These are phyloP conservation scores for Xestia xanthographa DNA, from an alignment of 2,888 invertebrate species.

Conservation along the genomic window DNA sequence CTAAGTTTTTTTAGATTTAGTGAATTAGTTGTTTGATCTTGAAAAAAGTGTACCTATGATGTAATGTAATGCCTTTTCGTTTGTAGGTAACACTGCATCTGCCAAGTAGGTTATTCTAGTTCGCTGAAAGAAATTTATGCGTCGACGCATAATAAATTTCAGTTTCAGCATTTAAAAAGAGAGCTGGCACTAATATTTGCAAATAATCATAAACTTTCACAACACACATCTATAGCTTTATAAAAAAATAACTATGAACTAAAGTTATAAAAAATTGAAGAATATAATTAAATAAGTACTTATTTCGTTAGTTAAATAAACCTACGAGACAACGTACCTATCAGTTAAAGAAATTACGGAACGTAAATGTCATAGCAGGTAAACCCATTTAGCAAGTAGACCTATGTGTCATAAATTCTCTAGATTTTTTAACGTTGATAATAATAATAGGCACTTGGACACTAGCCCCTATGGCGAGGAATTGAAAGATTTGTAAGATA, in stretches of 20 bases:
- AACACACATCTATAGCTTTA: background rate
- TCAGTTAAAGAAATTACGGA: background rate
- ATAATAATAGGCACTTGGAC: background rate
- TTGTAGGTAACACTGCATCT: conserved; percentile 58
- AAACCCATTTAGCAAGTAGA: background rate
- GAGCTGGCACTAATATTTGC: conserved; percentile 15
- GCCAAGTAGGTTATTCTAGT: conserved; percentile 79
- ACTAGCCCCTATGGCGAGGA: background rate
- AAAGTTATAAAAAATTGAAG: background rate
- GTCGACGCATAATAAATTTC: conserved; percentile 67
- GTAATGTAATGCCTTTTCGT: conserved; percentile 54
- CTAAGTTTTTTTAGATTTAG: conserved; percentile 43
- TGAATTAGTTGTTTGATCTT: conserved; percentile 70
- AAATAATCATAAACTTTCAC: conserved; percentile 12
- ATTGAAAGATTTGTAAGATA: conserved; percentile 29
- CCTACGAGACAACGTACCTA: background rate
- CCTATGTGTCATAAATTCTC: background rate
- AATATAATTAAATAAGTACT: background rate
- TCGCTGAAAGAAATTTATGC: conserved; percentile 72
- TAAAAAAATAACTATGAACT: background rate
- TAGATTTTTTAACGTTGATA: background rate
- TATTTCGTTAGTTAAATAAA: background rate
- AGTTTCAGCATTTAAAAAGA: conserved; percentile 47
- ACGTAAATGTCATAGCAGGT: background rate
- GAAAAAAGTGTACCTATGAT: conserved; percentile 59